Evolutionary conservation across 1,140 invertebrate species (phyloP).

Genomic region (Holotrichia oblita): DNA sequence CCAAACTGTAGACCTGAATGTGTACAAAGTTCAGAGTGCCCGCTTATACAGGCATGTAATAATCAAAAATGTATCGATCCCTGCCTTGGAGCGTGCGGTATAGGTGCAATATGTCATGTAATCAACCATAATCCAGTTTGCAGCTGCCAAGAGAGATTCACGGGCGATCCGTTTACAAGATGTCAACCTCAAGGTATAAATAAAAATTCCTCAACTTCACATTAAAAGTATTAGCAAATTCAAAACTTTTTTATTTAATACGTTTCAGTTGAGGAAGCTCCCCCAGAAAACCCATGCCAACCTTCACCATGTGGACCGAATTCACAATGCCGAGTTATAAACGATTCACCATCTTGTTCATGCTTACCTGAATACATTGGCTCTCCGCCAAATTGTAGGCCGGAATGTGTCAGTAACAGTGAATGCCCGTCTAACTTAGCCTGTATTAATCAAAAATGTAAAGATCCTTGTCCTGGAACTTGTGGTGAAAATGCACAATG

Average conservation of each 20-base stretch:
- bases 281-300: slow-evolving; percentile 69
- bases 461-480: slow-evolving; percentile 71
- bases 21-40: slow-evolving; percentile 67
- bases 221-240: background rate
- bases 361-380: slow-evolving; percentile 78
- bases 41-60: slow-evolving; percentile 65
- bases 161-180: slow-evolving; percentile 71
- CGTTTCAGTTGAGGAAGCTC: slow-evolving; percentile 47
- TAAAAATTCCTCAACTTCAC: slow-evolving; percentile 59
- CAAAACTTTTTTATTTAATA: background rate
- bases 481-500: slow-evolving; percentile 75
- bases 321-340: slow-evolving; percentile 73
- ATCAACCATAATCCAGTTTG: slow-evolving; percentile 74
- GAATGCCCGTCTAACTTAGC: slow-evolving; percentile 72
- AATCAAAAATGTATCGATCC: slow-evolving; percentile 72
- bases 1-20: slow-evolving; percentile 71
- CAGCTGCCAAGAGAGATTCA: slow-evolving; percentile 68
- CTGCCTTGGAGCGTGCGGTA: slow-evolving; percentile 71
- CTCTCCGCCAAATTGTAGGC: slow-evolving; percentile 77
- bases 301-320: slow-evolving; percentile 84
- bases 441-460: slow-evolving; percentile 72
- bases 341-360: slow-evolving; percentile 70
- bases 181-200: slow-evolving; percentile 54
- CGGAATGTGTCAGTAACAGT: slow-evolving; percentile 75
- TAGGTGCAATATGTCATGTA: slow-evolving; percentile 69